These are phyloP conservation scores for Phania funesta DNA, from an alignment of 2,888 invertebrate species.

Conservation along the genomic window DNA sequence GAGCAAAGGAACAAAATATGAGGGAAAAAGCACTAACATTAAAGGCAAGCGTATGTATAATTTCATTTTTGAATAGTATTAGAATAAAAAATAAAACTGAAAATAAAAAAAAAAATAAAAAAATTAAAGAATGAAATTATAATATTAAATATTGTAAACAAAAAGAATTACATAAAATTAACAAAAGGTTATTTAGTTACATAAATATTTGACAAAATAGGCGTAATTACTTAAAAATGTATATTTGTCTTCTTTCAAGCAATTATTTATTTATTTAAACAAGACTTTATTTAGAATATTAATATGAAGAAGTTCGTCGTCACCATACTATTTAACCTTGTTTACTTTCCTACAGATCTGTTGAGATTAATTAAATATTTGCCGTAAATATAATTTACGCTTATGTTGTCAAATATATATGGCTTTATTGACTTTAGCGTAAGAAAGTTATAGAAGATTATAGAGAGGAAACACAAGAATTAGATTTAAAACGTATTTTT, in stretches of 20 bases:
- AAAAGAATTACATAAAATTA: conserved; percentile 40
- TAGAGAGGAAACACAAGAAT: conserved; percentile 55
- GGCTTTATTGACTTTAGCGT: conserved; percentile 24
- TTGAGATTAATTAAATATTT: conserved; percentile 20
- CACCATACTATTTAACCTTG: conserved; percentile 10
- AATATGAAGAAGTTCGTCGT: not conserved
- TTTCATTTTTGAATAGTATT: conserved; percentile 60
- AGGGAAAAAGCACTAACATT: conserved; percentile 55
- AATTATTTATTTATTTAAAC: conserved; percentile 23
- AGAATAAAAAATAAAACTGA: conserved; percentile 42
- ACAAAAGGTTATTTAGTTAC: not conserved
- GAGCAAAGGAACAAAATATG: conserved; percentile 56
- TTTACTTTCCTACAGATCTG: conserved; percentile 5
- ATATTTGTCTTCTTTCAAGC: not conserved
- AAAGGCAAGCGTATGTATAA: conserved; percentile 65
- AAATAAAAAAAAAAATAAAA: conserved; percentile 40
- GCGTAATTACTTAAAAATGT: not conserved
- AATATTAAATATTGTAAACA: conserved; percentile 46
- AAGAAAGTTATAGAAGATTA: conserved; percentile 35
- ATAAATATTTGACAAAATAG: conserved; percentile 36
- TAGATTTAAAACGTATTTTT: conserved; percentile 44
- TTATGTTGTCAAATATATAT: conserved; percentile 33
- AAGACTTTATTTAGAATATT: conserved; percentile 19
- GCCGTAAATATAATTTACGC: not conserved
- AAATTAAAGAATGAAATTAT: conserved; percentile 30